Conservation (phyloP, 2,797 vertebrate genomes). For the Peromyscus aztecus region DNA sequence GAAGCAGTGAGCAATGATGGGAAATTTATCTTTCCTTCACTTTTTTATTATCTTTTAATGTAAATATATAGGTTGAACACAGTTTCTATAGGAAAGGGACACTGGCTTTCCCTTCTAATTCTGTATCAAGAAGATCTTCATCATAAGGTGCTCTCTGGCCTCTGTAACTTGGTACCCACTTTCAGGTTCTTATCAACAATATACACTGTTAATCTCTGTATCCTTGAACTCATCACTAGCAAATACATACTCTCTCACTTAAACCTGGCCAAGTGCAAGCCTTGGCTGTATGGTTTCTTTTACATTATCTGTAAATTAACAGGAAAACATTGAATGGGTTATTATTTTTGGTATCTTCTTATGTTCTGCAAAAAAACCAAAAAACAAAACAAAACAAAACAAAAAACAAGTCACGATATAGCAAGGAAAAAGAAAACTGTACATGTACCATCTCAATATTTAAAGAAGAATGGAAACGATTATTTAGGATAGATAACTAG, state of each 20-base stretch:
- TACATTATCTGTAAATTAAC: not conserved
- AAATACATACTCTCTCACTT: not conserved
- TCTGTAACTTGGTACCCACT: not conserved
- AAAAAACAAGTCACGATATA: not conserved
- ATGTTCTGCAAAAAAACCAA: constrained; percentile 15
- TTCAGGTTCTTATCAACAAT: not conserved
- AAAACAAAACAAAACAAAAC: too few species aligned
- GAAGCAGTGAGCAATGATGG: not conserved
- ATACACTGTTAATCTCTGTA: not conserved
- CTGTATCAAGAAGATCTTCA: not conserved
- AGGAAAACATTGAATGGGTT: not conserved
- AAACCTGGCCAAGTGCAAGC: not conserved
- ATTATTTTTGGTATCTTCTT: not conserved
- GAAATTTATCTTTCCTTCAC: constrained; percentile 16
- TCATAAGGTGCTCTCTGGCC: not conserved
- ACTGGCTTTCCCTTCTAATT: constrained; percentile 49
- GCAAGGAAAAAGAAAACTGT: constrained; percentile 14
- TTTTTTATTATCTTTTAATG: constrained; percentile 26
- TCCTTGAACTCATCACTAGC: not conserved
- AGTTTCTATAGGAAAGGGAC: constrained; percentile 1
- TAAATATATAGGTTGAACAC: constrained; percentile 33
- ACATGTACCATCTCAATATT: not conserved
- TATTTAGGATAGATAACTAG: not conserved
- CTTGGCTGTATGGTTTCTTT: not conserved
- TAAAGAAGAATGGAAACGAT: not conserved